Conservation (phyloP, 1,140 invertebrate species). For the Drosophila dunni region DNA sequence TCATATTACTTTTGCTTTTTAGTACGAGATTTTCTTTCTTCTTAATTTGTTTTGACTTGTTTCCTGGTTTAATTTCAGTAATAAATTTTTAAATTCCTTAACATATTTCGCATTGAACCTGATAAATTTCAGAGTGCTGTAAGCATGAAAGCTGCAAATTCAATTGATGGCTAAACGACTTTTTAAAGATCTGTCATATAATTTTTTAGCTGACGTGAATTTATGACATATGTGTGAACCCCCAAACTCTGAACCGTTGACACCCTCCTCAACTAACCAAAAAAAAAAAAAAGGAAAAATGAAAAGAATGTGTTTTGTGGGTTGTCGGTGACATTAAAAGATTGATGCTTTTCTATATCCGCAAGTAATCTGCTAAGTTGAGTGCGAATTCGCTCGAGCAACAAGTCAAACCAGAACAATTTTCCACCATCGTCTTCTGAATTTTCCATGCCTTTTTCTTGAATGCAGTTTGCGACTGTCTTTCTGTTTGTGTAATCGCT, state of each 20-base stretch:
- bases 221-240: slow-evolving; percentile 52
- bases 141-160: slow-evolving; percentile 63
- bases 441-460: slow-evolving; percentile 2
- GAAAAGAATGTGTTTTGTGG: slow-evolving; percentile 15
- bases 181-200: slow-evolving; percentile 71
- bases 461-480: slow-evolving; percentile 41
- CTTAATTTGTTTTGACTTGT: too few species aligned
- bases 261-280: neutral
- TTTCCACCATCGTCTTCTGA: slow-evolving; percentile 15
- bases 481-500: slow-evolving; percentile 71
- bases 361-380: slow-evolving; percentile 76
- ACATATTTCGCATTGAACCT: slow-evolving; percentile 3
- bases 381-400: slow-evolving; percentile 58
- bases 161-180: slow-evolving; percentile 65
- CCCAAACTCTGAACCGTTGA: neutral
- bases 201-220: slow-evolving; percentile 72
- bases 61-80: neutral
- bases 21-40: too few species aligned
- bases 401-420: slow-evolving; percentile 35
- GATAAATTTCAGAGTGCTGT: slow-evolving; percentile 31
- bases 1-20: too few species aligned
- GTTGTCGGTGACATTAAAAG: slow-evolving; percentile 71
- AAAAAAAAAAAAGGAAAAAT: neutral
- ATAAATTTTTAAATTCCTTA: slow-evolving; percentile 16
- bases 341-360: slow-evolving; percentile 74